Evolutionary conservation across 1,140 invertebrate genomes (phyloP).

Genomic region (Macrobrachium nipponense): DNA sequence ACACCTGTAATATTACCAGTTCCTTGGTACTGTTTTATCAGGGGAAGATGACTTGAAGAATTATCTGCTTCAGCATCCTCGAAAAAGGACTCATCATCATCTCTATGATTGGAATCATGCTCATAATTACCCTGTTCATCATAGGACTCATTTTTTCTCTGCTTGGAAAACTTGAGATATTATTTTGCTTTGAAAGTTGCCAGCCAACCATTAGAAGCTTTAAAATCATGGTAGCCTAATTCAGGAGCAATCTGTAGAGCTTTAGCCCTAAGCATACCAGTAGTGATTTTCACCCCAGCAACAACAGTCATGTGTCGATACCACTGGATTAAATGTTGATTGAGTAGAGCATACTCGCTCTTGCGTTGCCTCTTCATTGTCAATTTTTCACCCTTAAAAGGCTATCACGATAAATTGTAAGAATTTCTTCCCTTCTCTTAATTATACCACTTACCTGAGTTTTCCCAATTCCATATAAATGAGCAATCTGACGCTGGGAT

Average conservation of each 20-base stretch:
- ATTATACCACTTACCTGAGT: constrained; percentile 64
- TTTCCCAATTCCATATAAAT: constrained; percentile 59
- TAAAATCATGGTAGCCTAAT: constrained; percentile 63
- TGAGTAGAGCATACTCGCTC: constrained; percentile 60
- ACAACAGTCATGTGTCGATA: constrained; percentile 57
- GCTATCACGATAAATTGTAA: constrained; percentile 55
- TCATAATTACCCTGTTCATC: constrained; percentile 9
- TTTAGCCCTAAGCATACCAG: constrained; percentile 63
- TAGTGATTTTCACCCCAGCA: constrained; percentile 60
- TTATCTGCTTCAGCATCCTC: constrained; percentile 57
- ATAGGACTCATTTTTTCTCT: constrained; percentile 19
- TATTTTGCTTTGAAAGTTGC: constrained; percentile 63
- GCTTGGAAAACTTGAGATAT: constrained; percentile 60
- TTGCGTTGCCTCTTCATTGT: constrained; percentile 54
- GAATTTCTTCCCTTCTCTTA: constrained; percentile 55
- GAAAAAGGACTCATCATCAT: constrained; percentile 49
- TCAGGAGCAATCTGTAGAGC: constrained; percentile 62
- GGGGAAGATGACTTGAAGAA: constrained; percentile 19
- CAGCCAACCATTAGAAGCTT: constrained; percentile 64
- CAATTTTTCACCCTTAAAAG: constrained; percentile 61
- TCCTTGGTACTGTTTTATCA: constrained; percentile 10
- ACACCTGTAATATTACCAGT: constrained; percentile 15
- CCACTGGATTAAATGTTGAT: constrained; percentile 64
- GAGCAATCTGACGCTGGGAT: constrained; percentile 62
- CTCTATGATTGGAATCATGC: constrained; percentile 8